phyloP scores from a whole-genome alignment of 2,797 vertebrate species.

The Allobates femoralis region DNA sequence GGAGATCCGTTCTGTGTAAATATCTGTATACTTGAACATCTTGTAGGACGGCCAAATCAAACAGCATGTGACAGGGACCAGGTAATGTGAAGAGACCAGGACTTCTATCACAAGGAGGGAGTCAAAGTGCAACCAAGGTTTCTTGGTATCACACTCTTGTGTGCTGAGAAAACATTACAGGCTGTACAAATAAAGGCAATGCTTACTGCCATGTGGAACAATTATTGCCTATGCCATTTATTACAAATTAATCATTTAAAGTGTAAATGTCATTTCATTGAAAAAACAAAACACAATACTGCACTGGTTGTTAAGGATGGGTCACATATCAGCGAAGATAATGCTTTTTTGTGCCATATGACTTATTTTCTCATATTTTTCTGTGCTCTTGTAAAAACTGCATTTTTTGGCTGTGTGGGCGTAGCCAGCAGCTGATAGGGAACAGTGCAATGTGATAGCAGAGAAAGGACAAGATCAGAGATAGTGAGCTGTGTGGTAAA shows the following conservation, averaged over 20 bases:
- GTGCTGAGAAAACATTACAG: constrained; percentile 27
- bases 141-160: constrained; percentile 6
- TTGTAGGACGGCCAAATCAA: constrained; percentile 48
- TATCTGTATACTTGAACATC: constrained; percentile 44
- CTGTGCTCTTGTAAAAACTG: too few species aligned
- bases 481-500: too few species aligned
- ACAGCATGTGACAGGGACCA: constrained; percentile 56
- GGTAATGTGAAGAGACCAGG: constrained; percentile 28
- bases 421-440: too few species aligned
- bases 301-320: too few species aligned
- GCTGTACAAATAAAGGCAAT: constrained; percentile 17
- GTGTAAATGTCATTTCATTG: too few species aligned
- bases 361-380: too few species aligned
- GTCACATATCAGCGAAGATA: too few species aligned
- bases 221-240: not conserved
- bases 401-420: too few species aligned
- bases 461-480: too few species aligned
- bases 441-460: too few species aligned
- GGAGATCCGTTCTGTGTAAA: constrained; percentile 50
- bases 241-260: not conserved
- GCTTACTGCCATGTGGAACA: not conserved
- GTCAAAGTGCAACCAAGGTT: constrained; percentile 36
- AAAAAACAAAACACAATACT: too few species aligned
- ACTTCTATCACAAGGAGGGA: constrained; percentile 34
- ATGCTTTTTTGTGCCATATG: too few species aligned